Evolutionary conservation across 30 jellyfish, hydroid and myxozoan genomes (phyloP).

Genomic region (Pseudorhiza aurosa): DNA sequence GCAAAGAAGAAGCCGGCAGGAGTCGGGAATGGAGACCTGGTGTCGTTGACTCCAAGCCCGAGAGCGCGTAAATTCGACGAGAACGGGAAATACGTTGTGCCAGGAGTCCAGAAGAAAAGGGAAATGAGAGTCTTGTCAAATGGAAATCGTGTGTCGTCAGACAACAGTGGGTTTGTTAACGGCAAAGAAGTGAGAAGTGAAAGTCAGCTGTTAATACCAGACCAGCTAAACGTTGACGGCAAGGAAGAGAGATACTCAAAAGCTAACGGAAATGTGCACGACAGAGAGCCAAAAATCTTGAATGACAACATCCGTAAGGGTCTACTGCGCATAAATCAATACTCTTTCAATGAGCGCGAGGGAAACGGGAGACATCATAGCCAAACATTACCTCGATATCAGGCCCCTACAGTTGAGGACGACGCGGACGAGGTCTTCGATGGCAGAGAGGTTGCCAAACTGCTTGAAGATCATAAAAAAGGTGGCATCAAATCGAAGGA

Average conservation of each 20-base stretch:
- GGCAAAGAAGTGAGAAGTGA: no score
- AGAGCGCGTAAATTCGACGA: neutral
- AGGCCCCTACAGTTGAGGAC: neutral
- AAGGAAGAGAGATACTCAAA: neutral
- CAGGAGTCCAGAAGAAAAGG: neutral
- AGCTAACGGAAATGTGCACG: neutral
- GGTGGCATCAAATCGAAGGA: neutral
- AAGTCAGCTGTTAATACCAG: no score
- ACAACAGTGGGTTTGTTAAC: no score
- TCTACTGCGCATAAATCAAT: neutral
- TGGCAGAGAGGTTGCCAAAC: constrained; percentile 11
- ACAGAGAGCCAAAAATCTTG: neutral
- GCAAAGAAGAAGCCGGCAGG: neutral
- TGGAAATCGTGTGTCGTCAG: neutral
- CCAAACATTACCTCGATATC: neutral
- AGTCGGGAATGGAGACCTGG: neutral
- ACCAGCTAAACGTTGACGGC: neutral
- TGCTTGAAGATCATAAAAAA: neutral
- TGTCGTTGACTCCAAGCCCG: constrained; percentile 11
- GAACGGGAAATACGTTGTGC: no score
- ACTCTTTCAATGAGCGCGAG: neutral
- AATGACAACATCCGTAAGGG: neutral
- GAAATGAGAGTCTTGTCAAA: neutral
- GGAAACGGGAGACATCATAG: neutral
- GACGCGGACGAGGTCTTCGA: neutral